Evolutionary conservation across 2,113 vertebrate genomes (phyloP).

Genomic region (Cricetomys ansorgei): DNA sequence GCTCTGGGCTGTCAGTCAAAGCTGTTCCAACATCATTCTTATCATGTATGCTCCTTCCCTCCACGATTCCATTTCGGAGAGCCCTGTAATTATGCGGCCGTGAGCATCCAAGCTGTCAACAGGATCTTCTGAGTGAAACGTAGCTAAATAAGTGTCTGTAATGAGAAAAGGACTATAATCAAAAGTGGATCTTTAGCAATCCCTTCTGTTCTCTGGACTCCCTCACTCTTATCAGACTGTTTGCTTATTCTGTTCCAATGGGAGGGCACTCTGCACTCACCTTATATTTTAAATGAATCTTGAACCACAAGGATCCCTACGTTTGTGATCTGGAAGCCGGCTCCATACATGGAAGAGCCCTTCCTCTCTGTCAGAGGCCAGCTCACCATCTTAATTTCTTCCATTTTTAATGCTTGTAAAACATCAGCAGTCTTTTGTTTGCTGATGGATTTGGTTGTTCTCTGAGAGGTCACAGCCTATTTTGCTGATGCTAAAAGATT

Average conservation of each 20-base stretch:
- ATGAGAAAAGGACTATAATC: conserved; percentile 15
- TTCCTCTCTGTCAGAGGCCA: background rate
- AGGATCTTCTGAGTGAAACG: conserved; percentile 47
- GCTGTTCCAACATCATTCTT: background rate
- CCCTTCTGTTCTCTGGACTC: background rate
- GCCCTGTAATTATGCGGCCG: conserved; percentile 58
- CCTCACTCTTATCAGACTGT: background rate
- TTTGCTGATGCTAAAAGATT: background rate
- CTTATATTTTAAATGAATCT: conserved; percentile 5
- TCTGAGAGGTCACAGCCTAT: background rate
- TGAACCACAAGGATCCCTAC: background rate
- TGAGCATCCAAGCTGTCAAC: conserved; percentile 60
- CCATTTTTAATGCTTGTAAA: background rate
- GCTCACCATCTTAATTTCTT: background rate
- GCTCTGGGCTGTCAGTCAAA: background rate
- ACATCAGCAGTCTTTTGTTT: background rate
- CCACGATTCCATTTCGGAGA: conserved; percentile 45
- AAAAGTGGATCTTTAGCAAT: background rate
- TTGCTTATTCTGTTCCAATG: background rate
- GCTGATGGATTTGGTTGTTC: background rate
- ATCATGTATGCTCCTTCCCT: background rate
- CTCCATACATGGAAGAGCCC: background rate
- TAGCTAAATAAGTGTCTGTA: conserved; percentile 44
- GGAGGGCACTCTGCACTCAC: background rate
- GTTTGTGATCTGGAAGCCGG: background rate